phyloP scores from a whole-genome alignment of 2,113 vertebrate species.

The Athene noctua region DNA sequence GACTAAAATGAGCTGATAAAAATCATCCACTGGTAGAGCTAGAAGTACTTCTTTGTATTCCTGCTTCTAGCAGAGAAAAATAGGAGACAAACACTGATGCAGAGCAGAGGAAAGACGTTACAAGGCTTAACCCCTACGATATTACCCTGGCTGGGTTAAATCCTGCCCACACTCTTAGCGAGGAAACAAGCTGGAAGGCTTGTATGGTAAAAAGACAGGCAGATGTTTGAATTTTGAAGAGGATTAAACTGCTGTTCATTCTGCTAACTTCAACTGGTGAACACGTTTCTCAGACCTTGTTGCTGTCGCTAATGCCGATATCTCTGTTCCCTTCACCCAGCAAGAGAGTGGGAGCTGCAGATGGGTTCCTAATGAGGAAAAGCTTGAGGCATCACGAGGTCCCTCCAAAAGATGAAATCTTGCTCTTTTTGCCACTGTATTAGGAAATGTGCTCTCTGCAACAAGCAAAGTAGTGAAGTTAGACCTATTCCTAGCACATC shows the following conservation, averaged over 20 bases:
- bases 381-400: background rate
- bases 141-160: background rate
- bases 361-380: background rate
- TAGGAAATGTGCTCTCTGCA: background rate
- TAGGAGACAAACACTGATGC: background rate
- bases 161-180: background rate
- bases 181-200: background rate
- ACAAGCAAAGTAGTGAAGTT: background rate
- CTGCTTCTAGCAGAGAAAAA: conserved; percentile 22
- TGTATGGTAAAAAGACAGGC: background rate
- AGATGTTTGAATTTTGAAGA: background rate
- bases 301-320: background rate
- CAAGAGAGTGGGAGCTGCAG: background rate
- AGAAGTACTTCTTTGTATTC: conserved; percentile 1
- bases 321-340: background rate
- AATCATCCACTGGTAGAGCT: conserved; percentile 33
- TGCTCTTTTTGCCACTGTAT: background rate
- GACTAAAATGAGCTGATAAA: conserved; percentile 71
- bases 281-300: accelerated
- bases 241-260: background rate
- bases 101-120: background rate
- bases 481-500: no score
- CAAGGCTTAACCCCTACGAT: background rate
- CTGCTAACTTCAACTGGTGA: background rate
- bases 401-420: accelerated